Evolutionary conservation across 2,797 vertebrate genomes (phyloP), one percentile per base, ranked within the genome.

Genomic region (Sus cebifrons): DNA sequence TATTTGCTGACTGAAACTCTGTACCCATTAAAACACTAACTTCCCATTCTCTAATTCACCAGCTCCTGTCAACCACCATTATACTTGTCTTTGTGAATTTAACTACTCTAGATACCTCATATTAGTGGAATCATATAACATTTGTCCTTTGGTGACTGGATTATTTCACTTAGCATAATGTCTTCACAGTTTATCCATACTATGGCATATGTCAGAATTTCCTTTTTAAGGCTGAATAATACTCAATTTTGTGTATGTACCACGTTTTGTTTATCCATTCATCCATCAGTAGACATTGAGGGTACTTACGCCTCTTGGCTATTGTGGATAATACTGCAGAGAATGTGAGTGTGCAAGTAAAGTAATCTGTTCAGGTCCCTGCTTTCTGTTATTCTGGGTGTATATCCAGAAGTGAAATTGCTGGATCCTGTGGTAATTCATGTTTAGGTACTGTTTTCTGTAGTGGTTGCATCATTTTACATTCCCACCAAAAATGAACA

Each of bases 141-240:
- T 85, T 36, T 40, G 75, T 70, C 1, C 2, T 86, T 54, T 44
- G 81, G 67, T 81, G 54, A 94, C 36, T 77, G 54, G 62, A 20
- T 91, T 91, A 77, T 56, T 68, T 85, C 67, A 75, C 58, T 93
- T 70, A 44, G 52, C 32, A 12, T 92, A 85, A 15, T 49, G 21
- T 77, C 36, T 78, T 95, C 18, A 49, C 49, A n/a, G 56, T 79
- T 78, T 23, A 62, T n/a, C 29, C 36, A 67, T 64, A 13, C 49
- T 81, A 23, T 67, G 52, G n/a, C 82, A 21, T 27, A 6, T 86
- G 58, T 62, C 27, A 54, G 54, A 44, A 56, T 49, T 89, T 71
- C 64, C 29, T 88, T 36, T 27, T 87, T 75, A 91, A 95, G 20
- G 29, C 40, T 21, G 25, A 62, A 17, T 84, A 15, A 78, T 65